A percentile compares a stretch with the other conserved stretches of the same genome.
Evolutionary conservation across 2,797 vertebrate genomes (phyloP).

Genomic region (Semaprochilodus insignis): DNA sequence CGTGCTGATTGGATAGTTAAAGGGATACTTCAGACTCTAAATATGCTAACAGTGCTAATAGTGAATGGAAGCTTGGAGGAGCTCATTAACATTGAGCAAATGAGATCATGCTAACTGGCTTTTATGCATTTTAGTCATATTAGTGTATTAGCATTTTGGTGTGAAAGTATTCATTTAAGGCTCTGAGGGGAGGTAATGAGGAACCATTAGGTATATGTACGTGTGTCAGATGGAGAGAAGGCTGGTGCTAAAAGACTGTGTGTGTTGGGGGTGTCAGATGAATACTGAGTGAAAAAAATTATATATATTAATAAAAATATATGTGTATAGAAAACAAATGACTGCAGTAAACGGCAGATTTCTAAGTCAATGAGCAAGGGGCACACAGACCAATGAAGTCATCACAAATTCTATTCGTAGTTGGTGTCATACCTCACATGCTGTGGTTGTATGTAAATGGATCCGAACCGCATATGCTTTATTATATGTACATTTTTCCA

Average conservation of each 20-base stretch:
- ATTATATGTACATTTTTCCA: no score
- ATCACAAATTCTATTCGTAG: no score
- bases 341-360: no score
- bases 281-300: no score
- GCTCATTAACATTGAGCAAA: not conserved
- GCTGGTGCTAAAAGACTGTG: not conserved
- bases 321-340: no score
- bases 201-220: constrained; percentile 44
- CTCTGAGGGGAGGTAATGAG: constrained; percentile 4
- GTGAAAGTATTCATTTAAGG: not conserved
- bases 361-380: no score
- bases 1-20: constrained; percentile 91
- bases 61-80: not conserved
- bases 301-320: no score
- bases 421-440: no score
- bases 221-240: constrained; percentile 8
- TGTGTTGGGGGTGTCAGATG: constrained; percentile 17
- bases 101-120: not conserved
- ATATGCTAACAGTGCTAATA: not conserved
- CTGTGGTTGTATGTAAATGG: not conserved
- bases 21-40: constrained; percentile 63
- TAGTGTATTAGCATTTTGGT: not conserved
- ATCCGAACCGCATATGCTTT: not conserved
- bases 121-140: not conserved
- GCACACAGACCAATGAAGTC: no score